A percentile compares a stretch with the other conserved stretches of the same genome.
phyloP scores from a whole-genome alignment of 2,113 vertebrate species.

The Cinclus cinclus region DNA sequence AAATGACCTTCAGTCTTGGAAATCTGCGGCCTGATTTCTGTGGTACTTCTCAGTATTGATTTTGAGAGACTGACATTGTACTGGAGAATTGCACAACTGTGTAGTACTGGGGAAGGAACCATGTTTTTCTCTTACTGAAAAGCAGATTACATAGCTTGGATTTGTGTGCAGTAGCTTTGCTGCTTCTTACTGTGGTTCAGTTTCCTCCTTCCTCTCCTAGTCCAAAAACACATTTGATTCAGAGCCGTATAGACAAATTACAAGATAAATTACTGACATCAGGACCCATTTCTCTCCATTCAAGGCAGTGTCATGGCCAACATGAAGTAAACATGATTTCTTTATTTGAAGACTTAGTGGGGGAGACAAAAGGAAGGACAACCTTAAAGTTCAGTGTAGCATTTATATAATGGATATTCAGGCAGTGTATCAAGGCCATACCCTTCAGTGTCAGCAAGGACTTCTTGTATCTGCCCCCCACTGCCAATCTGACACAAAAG shows the following conservation, averaged over 20 bases:
- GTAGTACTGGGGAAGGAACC: neutral
- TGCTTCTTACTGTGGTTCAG: neutral
- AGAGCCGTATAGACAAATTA: neutral
- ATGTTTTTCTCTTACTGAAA: neutral
- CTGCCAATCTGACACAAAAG: neutral
- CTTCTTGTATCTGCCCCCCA: neutral
- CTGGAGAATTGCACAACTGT: neutral
- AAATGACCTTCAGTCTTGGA: neutral
- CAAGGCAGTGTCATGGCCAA: neutral
- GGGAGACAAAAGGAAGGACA: neutral
- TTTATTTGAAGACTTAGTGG: neutral
- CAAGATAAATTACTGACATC: neutral
- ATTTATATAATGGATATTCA: neutral
- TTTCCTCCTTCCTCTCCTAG: neutral
- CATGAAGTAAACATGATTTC: neutral
- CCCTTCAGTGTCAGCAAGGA: neutral
- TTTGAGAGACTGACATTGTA: neutral
- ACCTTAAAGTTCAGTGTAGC: neutral
- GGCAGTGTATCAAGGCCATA: neutral
- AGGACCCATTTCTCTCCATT: neutral
- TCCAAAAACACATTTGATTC: neutral
- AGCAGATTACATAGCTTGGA: neutral
- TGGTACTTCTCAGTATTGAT: neutral
- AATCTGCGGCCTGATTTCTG: neutral
- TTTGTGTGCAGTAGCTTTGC: neutral